Percentiles rank a stretch among this genome's conserved stretches.
These are phyloP conservation scores for Harpalus rubripes DNA, from an alignment of 2,888 invertebrate species.

Conservation along the genomic window DNA sequence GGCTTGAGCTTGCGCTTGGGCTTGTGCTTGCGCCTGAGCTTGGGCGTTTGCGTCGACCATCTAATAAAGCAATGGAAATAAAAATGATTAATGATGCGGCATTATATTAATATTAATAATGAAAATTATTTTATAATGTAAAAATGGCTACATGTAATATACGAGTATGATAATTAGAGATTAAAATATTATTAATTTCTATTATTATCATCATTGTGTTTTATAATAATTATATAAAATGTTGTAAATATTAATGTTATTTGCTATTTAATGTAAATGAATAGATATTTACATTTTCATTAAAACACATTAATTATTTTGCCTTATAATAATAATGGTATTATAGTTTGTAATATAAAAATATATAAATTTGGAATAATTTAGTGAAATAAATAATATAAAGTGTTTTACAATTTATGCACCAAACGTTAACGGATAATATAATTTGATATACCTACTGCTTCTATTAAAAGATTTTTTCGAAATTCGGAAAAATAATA, in stretches of 20 bases:
- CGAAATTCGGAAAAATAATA: too few relatives aligned
- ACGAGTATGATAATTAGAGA: not conserved
- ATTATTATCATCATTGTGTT: not conserved
- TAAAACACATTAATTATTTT: not conserved
- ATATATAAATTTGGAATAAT: too few relatives aligned
- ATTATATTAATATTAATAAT: not conserved
- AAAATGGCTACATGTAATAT: not conserved
- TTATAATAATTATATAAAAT: not conserved
- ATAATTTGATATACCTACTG: too few relatives aligned
- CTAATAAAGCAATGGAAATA: slow-evolving; percentile 32
- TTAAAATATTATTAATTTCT: not conserved
- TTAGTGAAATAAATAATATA: too few relatives aligned
- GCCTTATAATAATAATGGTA: not conserved
- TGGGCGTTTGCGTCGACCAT: slow-evolving; percentile 75
- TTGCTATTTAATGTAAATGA: not conserved
- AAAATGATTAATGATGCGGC: not conserved
- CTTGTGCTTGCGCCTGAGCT: slow-evolving; percentile 71
- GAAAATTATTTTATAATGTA: too few relatives aligned
- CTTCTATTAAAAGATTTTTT: too few relatives aligned
- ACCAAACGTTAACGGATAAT: too few relatives aligned
- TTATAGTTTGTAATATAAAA: too few relatives aligned
- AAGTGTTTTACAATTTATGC: too few relatives aligned
- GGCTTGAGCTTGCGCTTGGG: slow-evolving; percentile 72
- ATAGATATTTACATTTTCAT: not conserved
- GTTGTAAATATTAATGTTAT: not conserved